A percentile compares a stretch with the other conserved stretches of the same genome.
Evolutionary conservation across 2,797 vertebrate genomes (phyloP).

Genomic region (Sparidentex hasta): DNA sequence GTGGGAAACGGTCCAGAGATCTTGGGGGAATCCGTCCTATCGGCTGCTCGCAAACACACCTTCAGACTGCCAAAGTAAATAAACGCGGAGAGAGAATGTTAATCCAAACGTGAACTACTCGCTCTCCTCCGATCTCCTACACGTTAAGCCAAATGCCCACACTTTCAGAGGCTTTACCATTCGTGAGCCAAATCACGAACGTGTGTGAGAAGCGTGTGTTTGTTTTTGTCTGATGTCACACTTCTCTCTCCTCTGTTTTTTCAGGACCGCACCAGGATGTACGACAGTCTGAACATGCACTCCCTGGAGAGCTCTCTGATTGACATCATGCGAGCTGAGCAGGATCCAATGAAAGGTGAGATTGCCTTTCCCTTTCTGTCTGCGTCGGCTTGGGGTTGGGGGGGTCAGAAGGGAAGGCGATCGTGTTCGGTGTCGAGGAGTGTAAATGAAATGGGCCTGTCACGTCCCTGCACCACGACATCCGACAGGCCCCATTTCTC

Average conservation of each 20-base stretch:
- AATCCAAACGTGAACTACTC: constrained; percentile 65
- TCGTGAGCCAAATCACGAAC: constrained; percentile 45
- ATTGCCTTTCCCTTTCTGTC: constrained; percentile 51
- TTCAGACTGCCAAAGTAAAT: constrained; percentile 57
- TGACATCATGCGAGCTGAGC: constrained; percentile 99
- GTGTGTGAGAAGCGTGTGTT: constrained; percentile 47
- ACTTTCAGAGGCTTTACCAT: constrained; percentile 49
- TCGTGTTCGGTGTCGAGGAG: constrained; percentile 21
- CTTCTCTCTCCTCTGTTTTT: constrained; percentile 68
- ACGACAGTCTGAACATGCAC: constrained; percentile 99
- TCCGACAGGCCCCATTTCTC: constrained; percentile 37
- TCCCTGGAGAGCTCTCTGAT: constrained; percentile 99
- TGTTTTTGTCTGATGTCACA: constrained; percentile 29
- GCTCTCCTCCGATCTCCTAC: constrained; percentile 51
- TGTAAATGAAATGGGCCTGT: too few relatives aligned
- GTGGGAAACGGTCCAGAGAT: constrained; percentile 57
- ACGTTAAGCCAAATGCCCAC: constrained; percentile 55
- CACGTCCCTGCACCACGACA: too few relatives aligned
- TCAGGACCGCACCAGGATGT: constrained; percentile 97
- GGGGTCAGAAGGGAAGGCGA: constrained; percentile 36
- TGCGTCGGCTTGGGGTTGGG: background rate
- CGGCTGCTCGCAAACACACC: constrained; percentile 48
- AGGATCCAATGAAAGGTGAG: constrained; percentile 98
- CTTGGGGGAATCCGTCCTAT: constrained; percentile 36
- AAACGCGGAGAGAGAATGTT: constrained; percentile 81